Evolutionary conservation across 2,888 invertebrate species (phyloP).

Genomic region (Pristionchus japonicus): DNA sequence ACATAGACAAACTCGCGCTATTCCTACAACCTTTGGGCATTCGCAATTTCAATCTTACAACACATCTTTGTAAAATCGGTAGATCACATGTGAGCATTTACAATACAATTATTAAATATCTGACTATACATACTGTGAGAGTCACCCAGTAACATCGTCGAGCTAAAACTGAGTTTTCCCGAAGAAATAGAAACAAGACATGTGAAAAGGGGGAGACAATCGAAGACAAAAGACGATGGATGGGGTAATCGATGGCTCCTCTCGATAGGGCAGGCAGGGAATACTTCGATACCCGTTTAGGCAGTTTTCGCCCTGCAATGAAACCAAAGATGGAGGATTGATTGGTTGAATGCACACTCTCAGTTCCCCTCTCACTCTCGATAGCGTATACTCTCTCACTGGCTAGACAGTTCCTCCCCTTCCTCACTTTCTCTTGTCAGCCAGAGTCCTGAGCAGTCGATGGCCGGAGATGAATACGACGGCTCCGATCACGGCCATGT

Average conservation of each 20-base stretch:
- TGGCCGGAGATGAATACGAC: slow-evolving; percentile 95
- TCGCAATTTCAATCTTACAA: slow-evolving; percentile 8
- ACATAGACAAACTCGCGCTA: slow-evolving; percentile 9
- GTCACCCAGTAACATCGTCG: slow-evolving; percentile 25
- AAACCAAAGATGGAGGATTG: too few species aligned
- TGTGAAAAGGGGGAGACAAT: neutral
- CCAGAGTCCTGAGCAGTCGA: slow-evolving; percentile 81
- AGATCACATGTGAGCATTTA: slow-evolving; percentile 27
- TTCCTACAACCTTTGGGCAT: slow-evolving; percentile 35
- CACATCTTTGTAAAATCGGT: slow-evolving; percentile 24
- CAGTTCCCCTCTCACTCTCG: too few species aligned
- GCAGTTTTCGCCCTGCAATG: slow-evolving; percentile 32
- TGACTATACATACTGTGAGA: neutral
- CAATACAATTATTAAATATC: slow-evolving; percentile 13
- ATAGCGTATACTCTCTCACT: too few species aligned
- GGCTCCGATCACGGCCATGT: slow-evolving; percentile 87
- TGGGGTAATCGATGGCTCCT: neutral
- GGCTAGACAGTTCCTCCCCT: too few species aligned
- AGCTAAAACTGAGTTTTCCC: neutral
- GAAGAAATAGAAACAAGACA: neutral
- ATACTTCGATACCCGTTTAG: neutral
- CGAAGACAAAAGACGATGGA: too few species aligned
- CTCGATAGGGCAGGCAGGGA: neutral
- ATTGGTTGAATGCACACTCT: neutral
- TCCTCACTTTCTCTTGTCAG: slow-evolving; percentile 57